These are phyloP conservation scores for Panagrolaimus sp. DNA, from an alignment of 1,140 invertebrate species.

Conservation along the genomic window DNA sequence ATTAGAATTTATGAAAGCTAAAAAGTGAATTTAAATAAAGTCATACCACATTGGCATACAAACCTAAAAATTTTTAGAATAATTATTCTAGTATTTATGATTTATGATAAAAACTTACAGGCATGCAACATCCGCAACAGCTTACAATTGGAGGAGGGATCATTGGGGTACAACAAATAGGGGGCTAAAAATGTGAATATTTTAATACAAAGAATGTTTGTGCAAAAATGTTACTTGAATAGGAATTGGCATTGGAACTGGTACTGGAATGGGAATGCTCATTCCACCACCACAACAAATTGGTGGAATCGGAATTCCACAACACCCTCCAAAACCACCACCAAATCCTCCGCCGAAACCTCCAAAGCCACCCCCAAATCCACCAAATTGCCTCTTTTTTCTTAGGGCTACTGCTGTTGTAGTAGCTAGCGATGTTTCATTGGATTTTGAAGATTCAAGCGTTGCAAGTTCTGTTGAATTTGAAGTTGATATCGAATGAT, in stretches of 20 bases:
- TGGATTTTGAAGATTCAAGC: too few relatives aligned
- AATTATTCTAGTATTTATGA: too few relatives aligned
- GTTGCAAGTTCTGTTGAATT: too few relatives aligned
- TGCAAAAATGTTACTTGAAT: not conserved
- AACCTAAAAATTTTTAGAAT: too few relatives aligned
- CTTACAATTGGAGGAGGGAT: constrained; percentile 12
- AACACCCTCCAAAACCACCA: not conserved
- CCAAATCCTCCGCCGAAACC: not conserved
- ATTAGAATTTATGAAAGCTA: too few relatives aligned
- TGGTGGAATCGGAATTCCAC: too few relatives aligned
- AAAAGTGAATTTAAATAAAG: not conserved
- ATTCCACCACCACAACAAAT: too few relatives aligned
- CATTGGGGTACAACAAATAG: not conserved
- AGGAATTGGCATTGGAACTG: not conserved
- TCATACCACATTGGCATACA: constrained; percentile 34
- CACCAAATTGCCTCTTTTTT: constrained; percentile 13
- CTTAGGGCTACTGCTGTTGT: not conserved
- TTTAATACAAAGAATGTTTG: too few relatives aligned
- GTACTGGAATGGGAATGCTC: not conserved
- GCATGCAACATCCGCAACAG: constrained; percentile 41
- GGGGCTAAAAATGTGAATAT: not conserved
- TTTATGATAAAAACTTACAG: too few relatives aligned
- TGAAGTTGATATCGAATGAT: too few relatives aligned
- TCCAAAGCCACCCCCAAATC: constrained; percentile 5
- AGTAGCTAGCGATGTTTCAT: not conserved